Base-by-base conservation (phyloP, 2,113 vertebrate species). In the Apus apus region DNA sequence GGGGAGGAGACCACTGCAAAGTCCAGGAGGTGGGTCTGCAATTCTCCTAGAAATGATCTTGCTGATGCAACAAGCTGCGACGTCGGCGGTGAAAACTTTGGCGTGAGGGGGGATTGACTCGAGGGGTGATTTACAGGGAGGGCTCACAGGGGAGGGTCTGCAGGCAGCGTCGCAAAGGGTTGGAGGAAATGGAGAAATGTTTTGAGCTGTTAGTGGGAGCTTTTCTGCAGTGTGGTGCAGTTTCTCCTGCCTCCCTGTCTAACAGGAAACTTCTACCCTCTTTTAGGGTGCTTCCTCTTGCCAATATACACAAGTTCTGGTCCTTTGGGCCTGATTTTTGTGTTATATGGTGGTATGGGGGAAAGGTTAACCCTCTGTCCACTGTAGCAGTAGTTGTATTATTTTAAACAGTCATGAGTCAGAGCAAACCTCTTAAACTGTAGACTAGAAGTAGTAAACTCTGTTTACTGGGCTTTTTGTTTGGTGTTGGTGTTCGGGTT, bases 221-320 rank as follows among this genome's bases (percentile, higher is more conserved):
- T 92, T 90, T 95, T 88, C 72, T 88, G 75, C 67, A 70, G 60
- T 1, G 2, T 0, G 0, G 9, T 91, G 45, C 57, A 64, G 50
- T 85, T 87, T 82, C 36, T 82, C 15, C 30, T 73, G 60, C 58
- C 66, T 94, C 56, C 30, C 62, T 53, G 54, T 84, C 66, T 81
- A 62, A 74, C 75, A 94, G 76, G 82, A 95, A 97, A 75, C n/a
- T 93, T 94, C 87, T 65, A 72, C 53, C 68, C 82, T 57, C 45
- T 96, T 82, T 91, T 74, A 71, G 0, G 0, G 16, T 71, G 30
- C 53, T 64, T 9, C 18, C 62, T 13, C 51, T 80, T 90, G 92
- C 93, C 90, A 91, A 40, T 27, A 15, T 82, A 92, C 58, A 91
- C 80, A 93, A n/a, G 16, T 65, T 68, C 66, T 51, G 30, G 45